These are phyloP conservation scores for Drosophila trichaetosa DNA, from an alignment of 2,888 invertebrate species.

Conservation along the genomic window DNA sequence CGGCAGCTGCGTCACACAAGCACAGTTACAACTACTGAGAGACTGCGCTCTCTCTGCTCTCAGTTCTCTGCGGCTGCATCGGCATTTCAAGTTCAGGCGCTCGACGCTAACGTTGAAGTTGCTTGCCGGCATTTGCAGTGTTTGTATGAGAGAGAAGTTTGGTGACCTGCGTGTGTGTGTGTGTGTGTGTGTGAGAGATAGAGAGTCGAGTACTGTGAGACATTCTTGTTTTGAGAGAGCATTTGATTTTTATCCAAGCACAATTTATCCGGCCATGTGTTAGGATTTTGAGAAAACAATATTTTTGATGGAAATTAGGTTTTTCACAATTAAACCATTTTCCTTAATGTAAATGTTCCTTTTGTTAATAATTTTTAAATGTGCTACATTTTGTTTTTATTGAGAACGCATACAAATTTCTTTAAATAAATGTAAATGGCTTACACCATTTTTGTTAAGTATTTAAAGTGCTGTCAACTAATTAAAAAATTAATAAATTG, in stretches of 20 bases:
- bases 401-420: not conserved
- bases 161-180: constrained; percentile 6
- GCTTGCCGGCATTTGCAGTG: constrained; percentile 73
- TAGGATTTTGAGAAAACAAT: constrained; percentile 33
- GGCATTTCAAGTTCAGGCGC: constrained; percentile 77
- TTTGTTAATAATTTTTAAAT: not conserved
- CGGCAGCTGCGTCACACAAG: constrained; percentile 67
- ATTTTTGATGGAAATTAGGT: constrained; percentile 1
- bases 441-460: not conserved
- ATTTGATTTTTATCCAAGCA: constrained; percentile 52
- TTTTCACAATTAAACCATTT: not conserved
- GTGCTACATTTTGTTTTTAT: not conserved
- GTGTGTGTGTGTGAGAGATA: constrained; percentile 17
- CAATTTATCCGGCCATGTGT: constrained; percentile 46
- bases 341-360: not conserved
- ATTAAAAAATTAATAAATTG: not conserved
- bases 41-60: constrained; percentile 44
- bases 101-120: constrained; percentile 58
- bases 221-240: constrained; percentile 43
- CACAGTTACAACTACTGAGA: constrained; percentile 38
- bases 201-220: constrained; percentile 18
- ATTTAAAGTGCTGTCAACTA: not conserved
- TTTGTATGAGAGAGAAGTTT: constrained; percentile 20
- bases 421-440: not conserved
- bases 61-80: constrained; percentile 62